Evolutionary conservation across 2,797 vertebrate species (phyloP), one percentile per base, ranked within the genome.

Genomic region (Acanthornis magna): DNA sequence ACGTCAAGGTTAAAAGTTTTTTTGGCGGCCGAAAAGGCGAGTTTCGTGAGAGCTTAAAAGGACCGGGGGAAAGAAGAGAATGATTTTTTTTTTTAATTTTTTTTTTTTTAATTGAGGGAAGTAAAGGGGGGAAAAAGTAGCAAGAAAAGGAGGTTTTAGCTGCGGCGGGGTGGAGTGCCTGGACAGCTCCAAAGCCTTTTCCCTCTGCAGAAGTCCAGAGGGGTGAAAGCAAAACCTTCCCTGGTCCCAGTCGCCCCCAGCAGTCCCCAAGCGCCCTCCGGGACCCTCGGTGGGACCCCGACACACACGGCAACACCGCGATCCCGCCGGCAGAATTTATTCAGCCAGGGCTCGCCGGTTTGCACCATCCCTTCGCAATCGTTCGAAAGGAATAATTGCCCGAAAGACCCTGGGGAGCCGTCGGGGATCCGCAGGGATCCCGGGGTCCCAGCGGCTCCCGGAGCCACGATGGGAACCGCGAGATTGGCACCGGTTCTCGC

Each of bases 401-500:
- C 83, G 4, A 88, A 78, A 80, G 42, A 16, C 16, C 26, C 11
- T 1, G 55, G 85, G 85, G 71, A 91, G 43, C 22, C 62, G 76
- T 48, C 32, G 55, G 78, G 48, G 78, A 71, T 11, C 36, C 76
- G 18, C 91, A 32, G 62, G 17, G 32, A 60, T 26, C 7, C 34
- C 58, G 42, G 60, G 67, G 61, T 86, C 45, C 72, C 84, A 27
- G 80, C 38, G 83, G 80, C 62, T 88, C 51, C 88, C 32, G 34
- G 85, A 71, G 79, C 78, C 82, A 36, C 71, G 27, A 23, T 16
- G 81, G 71, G 86, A 89, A 88, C 5, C 10, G 22, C n/a, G 91
- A 93, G 92, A 91, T 84, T 88, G 93, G 93, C 95, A 91, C 92
- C 36, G 75, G 4, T 63, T 90, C 94, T 68, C 82, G 48, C 89